A percentile compares a stretch with the other conserved stretches of the same genome.
These are phyloP conservation scores for Sisyra terminalis DNA, from an alignment of 2,888 invertebrate species.

Conservation along the genomic window DNA sequence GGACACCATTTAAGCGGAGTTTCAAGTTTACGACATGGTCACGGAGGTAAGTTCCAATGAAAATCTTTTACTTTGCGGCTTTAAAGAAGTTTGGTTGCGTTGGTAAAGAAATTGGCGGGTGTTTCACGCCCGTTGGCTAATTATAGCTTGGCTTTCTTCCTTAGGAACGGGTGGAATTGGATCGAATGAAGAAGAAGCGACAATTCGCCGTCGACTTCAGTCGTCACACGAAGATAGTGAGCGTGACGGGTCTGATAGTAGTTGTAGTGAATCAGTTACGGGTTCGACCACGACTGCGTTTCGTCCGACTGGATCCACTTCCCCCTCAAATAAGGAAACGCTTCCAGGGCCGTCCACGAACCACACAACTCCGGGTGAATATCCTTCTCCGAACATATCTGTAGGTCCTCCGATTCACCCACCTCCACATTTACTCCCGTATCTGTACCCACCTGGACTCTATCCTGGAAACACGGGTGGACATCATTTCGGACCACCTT, in stretches of 20 bases:
- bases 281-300: conserved; percentile 24
- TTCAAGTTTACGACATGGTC: conserved; percentile 14
- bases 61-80: conserved; percentile 10
- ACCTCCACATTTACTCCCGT: conserved; percentile 74
- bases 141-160: conserved; percentile 16
- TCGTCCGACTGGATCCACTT: conserved; percentile 26
- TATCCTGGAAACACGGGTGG: conserved; percentile 47
- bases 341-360: conserved; percentile 34
- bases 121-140: conserved; percentile 9
- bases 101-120: conserved; percentile 10
- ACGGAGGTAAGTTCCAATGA: conserved; percentile 18
- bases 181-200: conserved; percentile 32
- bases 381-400: conserved; percentile 83
- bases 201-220: conserved; percentile 30
- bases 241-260: conserved; percentile 53
- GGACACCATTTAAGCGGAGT: conserved; percentile 26
- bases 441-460: conserved; percentile 79
- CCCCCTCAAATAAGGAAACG: conserved; percentile 30
- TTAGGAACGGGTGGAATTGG: conserved; percentile 36
- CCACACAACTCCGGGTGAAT: conserved; percentile 32
- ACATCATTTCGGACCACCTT: conserved; percentile 48
- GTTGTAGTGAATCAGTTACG: conserved; percentile 47
- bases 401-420: conserved; percentile 89
- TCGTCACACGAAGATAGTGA: conserved; percentile 43
- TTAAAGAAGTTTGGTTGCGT: conserved; percentile 13